Evolutionary conservation across 2,113 vertebrate genomes (phyloP).

Genomic region (Leucosticte australis): DNA sequence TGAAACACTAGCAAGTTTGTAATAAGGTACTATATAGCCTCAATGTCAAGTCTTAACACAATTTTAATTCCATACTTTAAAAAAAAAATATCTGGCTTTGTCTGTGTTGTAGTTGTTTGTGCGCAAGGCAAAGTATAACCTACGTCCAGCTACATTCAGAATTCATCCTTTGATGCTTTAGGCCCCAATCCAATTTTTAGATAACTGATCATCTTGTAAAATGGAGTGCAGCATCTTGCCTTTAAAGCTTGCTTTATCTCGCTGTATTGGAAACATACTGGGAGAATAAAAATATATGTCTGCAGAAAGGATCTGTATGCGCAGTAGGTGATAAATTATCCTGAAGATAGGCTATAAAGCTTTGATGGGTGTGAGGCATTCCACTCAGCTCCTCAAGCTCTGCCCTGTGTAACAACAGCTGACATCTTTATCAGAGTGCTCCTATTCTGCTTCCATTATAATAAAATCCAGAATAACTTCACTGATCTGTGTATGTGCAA

Average conservation of each 20-base stretch:
- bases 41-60: neutral
- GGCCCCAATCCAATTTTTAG: neutral
- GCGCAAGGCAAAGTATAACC: neutral
- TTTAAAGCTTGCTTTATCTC: constrained; percentile 10
- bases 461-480: constrained; percentile 1
- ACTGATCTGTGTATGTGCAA: neutral
- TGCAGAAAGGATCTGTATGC: constrained; percentile 19
- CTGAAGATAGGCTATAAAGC: constrained; percentile 33
- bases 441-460: neutral
- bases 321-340: constrained; percentile 22
- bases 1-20: neutral
- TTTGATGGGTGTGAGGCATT: constrained; percentile 22
- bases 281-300: constrained; percentile 10
- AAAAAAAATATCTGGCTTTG: neutral
- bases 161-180: neutral
- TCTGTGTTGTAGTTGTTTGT: neutral
- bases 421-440: constrained; percentile 35
- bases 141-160: neutral
- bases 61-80: neutral
- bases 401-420: neutral
- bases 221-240: neutral
- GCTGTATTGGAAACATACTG: neutral
- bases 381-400: neutral
- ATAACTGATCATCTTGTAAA: neutral
- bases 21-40: neutral